Evolutionary conservation across 1,140 invertebrate species (phyloP).

Genomic region (Piezodorus guildinii): DNA sequence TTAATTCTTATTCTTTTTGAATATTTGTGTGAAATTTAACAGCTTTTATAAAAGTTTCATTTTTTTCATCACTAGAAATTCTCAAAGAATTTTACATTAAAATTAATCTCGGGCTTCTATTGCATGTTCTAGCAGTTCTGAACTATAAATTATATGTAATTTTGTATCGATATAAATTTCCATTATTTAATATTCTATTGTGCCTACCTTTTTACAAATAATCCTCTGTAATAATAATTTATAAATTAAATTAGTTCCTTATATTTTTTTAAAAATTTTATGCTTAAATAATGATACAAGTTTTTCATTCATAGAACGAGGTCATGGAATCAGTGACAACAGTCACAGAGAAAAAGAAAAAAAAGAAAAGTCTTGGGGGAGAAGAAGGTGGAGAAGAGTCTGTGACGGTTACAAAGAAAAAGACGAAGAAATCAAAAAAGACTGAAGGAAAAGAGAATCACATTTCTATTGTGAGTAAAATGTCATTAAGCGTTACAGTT

Average conservation of each 20-base stretch:
- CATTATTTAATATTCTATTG: too few species aligned
- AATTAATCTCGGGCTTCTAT: neutral
- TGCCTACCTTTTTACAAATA: too few species aligned
- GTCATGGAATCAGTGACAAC: slow-evolving; percentile 23
- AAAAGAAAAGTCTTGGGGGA: slow-evolving; percentile 26
- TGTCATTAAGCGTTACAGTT: neutral
- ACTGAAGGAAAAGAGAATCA: slow-evolving; percentile 31
- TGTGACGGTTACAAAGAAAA: slow-evolving; percentile 27
- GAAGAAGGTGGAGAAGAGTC: slow-evolving; percentile 20
- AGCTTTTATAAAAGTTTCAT: too few species aligned
- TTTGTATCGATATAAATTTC: too few species aligned
- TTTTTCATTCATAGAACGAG: slow-evolving; percentile 21
- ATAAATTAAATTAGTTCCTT: too few species aligned
- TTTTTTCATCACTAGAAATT: too few species aligned
- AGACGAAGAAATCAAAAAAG: slow-evolving; percentile 31
- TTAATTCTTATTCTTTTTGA: too few species aligned
- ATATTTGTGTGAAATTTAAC: too few species aligned
- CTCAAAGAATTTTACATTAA: too few species aligned
- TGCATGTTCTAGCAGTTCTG: neutral
- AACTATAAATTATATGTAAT: neutral
- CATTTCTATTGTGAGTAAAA: slow-evolving; percentile 30
- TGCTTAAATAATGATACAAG: neutral
- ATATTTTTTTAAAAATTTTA: too few species aligned
- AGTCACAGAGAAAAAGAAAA: slow-evolving; percentile 26
- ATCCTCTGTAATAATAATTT: too few species aligned